phyloP scores from a whole-genome alignment of 2,888 invertebrate genomes.

The Oasisia sp. region DNA sequence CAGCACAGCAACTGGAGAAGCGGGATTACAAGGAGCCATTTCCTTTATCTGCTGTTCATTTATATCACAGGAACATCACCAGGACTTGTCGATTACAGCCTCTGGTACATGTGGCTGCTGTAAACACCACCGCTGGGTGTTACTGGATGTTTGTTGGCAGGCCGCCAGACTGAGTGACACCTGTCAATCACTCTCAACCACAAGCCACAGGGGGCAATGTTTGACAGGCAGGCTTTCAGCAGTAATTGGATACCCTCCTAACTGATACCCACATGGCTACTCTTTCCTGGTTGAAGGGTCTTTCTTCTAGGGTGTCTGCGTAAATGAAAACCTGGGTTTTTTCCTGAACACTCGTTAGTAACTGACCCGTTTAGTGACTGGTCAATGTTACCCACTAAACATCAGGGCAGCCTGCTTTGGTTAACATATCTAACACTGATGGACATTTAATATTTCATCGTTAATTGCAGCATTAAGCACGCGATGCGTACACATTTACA shows the following conservation, averaged over 20 bases:
- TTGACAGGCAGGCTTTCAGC: background rate
- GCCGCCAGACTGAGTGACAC: background rate
- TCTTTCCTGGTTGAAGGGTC: background rate
- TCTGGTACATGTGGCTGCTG: background rate
- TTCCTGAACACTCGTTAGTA: background rate
- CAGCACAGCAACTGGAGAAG: background rate
- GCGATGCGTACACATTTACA: too few relatives aligned
- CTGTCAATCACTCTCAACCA: background rate
- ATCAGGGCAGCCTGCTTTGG: background rate
- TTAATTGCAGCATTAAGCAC: too few relatives aligned
- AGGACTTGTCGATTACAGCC: background rate
- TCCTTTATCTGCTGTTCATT: slow-evolving; percentile 13
- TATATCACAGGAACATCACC: background rate
- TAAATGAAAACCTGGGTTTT: background rate
- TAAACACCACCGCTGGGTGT: background rate
- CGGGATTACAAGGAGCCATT: background rate
- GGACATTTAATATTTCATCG: too few relatives aligned
- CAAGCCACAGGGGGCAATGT: slow-evolving; percentile 17
- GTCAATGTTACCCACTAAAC: background rate
- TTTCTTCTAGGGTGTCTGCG: background rate
- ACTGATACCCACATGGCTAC: background rate
- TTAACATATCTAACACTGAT: too few relatives aligned
- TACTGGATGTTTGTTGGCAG: background rate
- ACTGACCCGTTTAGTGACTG: background rate
- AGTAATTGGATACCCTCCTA: background rate